Evolutionary conservation across 2,797 vertebrate species (phyloP), one percentile per base, ranked within the genome.

Genomic region (Perodicticus potto): DNA sequence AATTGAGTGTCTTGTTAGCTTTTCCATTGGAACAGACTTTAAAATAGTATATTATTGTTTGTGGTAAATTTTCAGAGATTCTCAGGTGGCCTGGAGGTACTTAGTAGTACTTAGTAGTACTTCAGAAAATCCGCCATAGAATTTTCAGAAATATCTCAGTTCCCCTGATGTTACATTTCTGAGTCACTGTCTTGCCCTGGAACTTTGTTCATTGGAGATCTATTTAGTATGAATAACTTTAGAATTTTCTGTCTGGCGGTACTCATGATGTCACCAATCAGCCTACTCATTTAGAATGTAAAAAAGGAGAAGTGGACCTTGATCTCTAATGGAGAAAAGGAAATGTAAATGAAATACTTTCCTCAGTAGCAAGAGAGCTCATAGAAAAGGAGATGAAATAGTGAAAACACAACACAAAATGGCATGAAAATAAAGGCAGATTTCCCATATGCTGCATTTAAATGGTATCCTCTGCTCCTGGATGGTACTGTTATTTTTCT

Each of bases 241-340:
- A 57, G 40, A 85, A 27, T 84, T 95, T 94, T 95, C 82, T 92
- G 34, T 92, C 59, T 91, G 40, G 57, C 45, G 93, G 29, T 89
- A 85, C 4, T 25, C 16, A 93, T 87, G 74, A 94, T 94, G 72
- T 94, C 83, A 95, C 72, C 86, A 91, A 97, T 93, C 43, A 73
- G 55, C 29, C 49, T 88, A 67, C 76, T 84, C 0, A 12, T 55
- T 32, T 93, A 84, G 82, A 95, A 94, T 94, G 16, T 93, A 90
- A 92, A 59, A 88, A 63, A 5, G 27, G 57, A 92, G 29, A 91
- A 96, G 29, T 72, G 19, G 73, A 78, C 59, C 23, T 93, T 91
- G 69, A 95, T 43, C 32, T 86, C 29, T 89, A 93, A 70, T 82
- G 43, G 40, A 34, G n/a, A 85, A 85, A 93, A 72, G 82, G 0